These are phyloP conservation scores for Pseudotriccus pelzelni DNA, from an alignment of 2,797 vertebrate genomes.

Conservation along the genomic window DNA sequence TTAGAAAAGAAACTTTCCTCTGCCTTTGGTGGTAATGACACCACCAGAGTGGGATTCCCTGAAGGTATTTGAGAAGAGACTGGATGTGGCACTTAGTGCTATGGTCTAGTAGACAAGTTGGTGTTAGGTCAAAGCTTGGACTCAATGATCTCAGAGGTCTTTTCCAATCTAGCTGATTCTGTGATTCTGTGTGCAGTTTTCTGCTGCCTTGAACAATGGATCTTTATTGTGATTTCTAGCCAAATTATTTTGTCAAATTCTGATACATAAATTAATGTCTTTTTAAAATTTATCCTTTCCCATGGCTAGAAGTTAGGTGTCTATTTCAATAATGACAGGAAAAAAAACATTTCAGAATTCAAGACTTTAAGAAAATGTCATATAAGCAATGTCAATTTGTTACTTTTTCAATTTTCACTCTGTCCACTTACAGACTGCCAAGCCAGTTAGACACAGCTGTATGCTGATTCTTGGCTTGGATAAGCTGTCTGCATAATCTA, in stretches of 20 bases:
- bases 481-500: conserved; percentile 22
- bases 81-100: too few species aligned
- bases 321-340: background rate
- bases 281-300: conserved; percentile 43
- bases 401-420: conserved; percentile 18
- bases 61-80: too few species aligned
- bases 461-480: conserved; percentile 34
- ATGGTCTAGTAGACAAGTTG: too few species aligned
- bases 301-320: background rate
- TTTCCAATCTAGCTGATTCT: too few species aligned
- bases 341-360: conserved; percentile 43
- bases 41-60: background rate
- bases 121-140: too few species aligned
- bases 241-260: conserved; percentile 26
- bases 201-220: background rate
- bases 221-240: background rate
- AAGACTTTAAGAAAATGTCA: conserved; percentile 9
- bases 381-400: conserved; percentile 25
- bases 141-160: too few species aligned
- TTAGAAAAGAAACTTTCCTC: background rate
- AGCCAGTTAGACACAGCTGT: conserved; percentile 31
- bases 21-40: background rate
- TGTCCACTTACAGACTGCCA: conserved; percentile 37
- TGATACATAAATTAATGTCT: conserved; percentile 42
- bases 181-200: background rate